Conservation (phyloP, 53 echinoderm and acorn worm genomes). For the Antedon mediterranea region DNA sequence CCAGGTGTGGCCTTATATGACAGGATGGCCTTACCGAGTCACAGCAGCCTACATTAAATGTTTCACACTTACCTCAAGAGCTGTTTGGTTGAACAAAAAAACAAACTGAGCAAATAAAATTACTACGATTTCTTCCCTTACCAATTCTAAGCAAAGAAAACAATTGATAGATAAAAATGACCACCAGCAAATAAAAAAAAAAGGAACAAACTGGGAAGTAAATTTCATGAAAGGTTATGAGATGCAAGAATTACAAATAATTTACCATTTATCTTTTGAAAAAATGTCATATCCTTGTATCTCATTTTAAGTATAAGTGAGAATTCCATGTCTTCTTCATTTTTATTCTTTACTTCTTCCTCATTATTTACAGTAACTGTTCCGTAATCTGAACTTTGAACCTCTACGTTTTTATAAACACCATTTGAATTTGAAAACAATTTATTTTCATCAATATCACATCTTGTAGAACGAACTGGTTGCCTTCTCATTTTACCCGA, state of each 20-base stretch:
- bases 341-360: background rate
- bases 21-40: too few relatives aligned
- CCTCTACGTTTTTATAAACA: background rate
- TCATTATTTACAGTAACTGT: background rate
- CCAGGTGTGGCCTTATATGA: too few relatives aligned
- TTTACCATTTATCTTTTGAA: background rate
- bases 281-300: background rate
- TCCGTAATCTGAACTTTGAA: background rate
- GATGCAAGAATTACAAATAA: too few relatives aligned
- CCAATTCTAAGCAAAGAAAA: constrained; percentile 27
- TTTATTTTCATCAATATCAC: background rate
- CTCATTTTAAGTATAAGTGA: background rate
- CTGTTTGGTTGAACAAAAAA: constrained; percentile 75
- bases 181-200: too few relatives aligned
- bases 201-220: too few relatives aligned
- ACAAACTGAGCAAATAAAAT: constrained; percentile 66
- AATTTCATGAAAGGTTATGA: too few relatives aligned
- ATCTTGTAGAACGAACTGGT: too few relatives aligned
- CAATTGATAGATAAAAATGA: too few relatives aligned
- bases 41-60: constrained; percentile 34
- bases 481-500: background rate
- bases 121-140: constrained; percentile 74
- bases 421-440: background rate
- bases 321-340: background rate
- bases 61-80: constrained; percentile 55